Evolutionary conservation across 2,888 invertebrate species (phyloP).

Genomic region (Periphyllus acericola): DNA sequence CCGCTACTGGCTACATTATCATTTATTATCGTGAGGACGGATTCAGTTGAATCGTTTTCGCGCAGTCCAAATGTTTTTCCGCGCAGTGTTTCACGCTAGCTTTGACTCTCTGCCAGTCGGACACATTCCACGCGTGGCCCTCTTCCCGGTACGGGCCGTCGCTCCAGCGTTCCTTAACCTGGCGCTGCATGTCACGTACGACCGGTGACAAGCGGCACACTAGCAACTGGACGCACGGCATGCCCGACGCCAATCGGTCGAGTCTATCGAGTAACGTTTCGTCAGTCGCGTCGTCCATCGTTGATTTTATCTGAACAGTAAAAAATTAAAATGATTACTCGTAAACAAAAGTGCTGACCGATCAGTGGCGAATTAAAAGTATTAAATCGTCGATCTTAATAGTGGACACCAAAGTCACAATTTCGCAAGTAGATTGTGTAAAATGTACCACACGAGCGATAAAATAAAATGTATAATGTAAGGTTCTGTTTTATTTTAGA

Average conservation of each 20-base stretch:
- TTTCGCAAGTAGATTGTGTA: too few species aligned
- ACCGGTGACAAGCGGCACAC: slow-evolving; percentile 32
- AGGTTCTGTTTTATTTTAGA: too few species aligned
- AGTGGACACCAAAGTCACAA: too few species aligned
- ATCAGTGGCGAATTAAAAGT: too few species aligned
- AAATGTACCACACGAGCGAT: too few species aligned
- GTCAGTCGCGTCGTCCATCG: slow-evolving; percentile 10
- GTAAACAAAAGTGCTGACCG: too few species aligned
- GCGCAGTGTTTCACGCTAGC: background rate
- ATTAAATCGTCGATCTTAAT: too few species aligned
- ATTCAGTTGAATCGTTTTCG: background rate
- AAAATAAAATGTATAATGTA: too few species aligned
- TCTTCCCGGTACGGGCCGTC: background rate
- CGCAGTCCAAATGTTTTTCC: slow-evolving; percentile 16
- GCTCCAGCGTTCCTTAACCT: background rate
- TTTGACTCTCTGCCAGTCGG: slow-evolving; percentile 12
- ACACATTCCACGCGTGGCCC: background rate
- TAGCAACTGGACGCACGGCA: slow-evolving; percentile 44
- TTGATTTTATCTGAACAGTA: slow-evolving; percentile 30
- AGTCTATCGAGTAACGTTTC: slow-evolving; percentile 17
- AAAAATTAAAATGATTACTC: too few species aligned
- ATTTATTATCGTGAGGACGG: background rate
- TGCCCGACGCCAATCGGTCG: background rate
- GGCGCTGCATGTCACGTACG: slow-evolving; percentile 30
- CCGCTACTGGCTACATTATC: background rate